Evolutionary conservation across 2,888 invertebrate genomes (phyloP).

Genomic region (Acleris cristana): DNA sequence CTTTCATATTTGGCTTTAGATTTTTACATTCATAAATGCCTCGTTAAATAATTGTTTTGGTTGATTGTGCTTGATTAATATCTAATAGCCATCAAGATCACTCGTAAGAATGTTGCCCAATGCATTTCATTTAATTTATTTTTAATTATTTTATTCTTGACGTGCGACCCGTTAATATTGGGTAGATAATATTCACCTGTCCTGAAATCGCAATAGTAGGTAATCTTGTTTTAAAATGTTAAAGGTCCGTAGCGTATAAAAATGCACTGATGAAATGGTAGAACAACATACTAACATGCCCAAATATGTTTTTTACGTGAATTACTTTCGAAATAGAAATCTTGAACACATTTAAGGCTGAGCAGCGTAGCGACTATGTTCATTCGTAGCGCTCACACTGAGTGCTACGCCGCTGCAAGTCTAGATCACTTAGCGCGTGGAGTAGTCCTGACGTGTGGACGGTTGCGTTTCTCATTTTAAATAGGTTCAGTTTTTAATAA

Average conservation of each 20-base stretch:
- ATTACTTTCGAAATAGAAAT: not conserved
- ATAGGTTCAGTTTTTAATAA: no score
- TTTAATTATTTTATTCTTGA: not conserved
- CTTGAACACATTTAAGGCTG: not conserved
- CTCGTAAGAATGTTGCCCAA: not conserved
- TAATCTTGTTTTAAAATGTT: not conserved
- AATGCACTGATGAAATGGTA: no score
- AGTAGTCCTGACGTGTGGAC: no score
- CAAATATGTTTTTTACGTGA: no score
- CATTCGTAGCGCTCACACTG: slow-evolving; percentile 18
- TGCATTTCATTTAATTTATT: not conserved
- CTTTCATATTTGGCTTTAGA: slow-evolving; percentile 1
- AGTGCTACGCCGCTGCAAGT: slow-evolving; percentile 8
- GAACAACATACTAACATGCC: no score
- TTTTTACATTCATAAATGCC: no score
- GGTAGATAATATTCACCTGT: not conserved
- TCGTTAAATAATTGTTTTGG: not conserved
- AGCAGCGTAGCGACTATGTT: slow-evolving; percentile 7
- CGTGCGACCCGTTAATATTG: not conserved
- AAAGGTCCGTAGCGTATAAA: no score
- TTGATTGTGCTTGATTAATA: not conserved
- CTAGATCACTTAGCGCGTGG: no score
- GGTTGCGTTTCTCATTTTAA: no score
- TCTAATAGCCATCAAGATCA: not conserved
- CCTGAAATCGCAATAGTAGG: not conserved